These are phyloP conservation scores for Gopherus flavomarginatus DNA, from an alignment of 2,113 vertebrate species.

Conservation along the genomic window DNA sequence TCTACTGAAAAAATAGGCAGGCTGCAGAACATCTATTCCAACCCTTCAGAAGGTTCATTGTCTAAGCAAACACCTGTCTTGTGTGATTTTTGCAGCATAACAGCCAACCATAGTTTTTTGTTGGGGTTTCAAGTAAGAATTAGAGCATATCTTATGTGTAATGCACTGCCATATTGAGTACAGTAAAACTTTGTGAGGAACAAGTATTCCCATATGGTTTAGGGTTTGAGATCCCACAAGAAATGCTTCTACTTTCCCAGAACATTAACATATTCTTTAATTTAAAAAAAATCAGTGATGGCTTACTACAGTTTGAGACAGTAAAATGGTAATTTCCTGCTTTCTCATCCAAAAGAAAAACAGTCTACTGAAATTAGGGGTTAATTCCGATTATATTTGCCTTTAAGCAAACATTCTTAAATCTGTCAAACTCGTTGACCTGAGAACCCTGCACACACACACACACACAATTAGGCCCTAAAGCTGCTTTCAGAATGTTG, in stretches of 20 bases:
- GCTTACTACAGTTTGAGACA: neutral
- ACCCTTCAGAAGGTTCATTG: neutral
- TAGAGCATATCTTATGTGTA: neutral
- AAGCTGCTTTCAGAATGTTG: neutral
- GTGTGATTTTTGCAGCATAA: neutral
- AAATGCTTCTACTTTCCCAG: neutral
- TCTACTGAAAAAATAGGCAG: neutral
- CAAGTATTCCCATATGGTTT: neutral
- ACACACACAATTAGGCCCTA: neutral
- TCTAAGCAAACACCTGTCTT: constrained; percentile 33
- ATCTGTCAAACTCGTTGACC: neutral
- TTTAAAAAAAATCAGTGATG: fast-evolving
- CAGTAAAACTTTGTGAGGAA: neutral
- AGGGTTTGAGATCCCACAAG: neutral
- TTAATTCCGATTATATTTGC: neutral
- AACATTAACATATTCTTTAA: neutral
- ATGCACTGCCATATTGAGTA: fast-evolving
- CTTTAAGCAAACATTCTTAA: neutral
- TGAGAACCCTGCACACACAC: neutral
- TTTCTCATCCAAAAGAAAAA: neutral
- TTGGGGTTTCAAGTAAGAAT: neutral
- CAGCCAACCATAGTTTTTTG: neutral
- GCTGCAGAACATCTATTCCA: neutral
- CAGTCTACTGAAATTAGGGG: neutral
- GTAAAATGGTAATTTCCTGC: fast-evolving